Conservation (phyloP, 2,113 vertebrate genomes). For the Galbula dea region DNA sequence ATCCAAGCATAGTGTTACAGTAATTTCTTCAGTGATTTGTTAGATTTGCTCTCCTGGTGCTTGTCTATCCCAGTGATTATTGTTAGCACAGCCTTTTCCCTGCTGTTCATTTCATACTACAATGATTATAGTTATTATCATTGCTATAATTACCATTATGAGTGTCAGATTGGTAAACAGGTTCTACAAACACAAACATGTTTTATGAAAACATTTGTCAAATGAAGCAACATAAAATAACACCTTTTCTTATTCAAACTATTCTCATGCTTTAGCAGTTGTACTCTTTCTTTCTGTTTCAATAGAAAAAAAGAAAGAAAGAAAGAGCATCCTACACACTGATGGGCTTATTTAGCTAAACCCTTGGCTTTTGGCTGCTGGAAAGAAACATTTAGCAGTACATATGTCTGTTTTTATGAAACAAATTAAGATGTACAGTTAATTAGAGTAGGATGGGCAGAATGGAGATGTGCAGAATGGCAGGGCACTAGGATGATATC, state of each 20-base stretch:
- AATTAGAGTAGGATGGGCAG: background rate
- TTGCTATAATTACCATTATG: slow-evolving; percentile 6
- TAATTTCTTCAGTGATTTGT: slow-evolving; percentile 28
- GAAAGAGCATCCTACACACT: background rate
- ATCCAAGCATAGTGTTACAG: background rate
- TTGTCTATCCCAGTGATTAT: background rate
- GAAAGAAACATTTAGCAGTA: background rate
- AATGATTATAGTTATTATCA: slow-evolving; percentile 36
- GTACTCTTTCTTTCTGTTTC: background rate
- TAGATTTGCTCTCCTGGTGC: background rate
- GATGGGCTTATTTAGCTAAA: background rate
- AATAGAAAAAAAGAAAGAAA: background rate
- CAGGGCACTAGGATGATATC: background rate
- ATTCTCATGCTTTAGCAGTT: background rate
- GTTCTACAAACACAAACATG: slow-evolving; percentile 4
- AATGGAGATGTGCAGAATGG: background rate
- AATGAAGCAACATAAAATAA: background rate
- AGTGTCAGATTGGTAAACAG: slow-evolving; percentile 11
- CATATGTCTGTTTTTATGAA: background rate
- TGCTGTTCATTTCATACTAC: slow-evolving; percentile 30
- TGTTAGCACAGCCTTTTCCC: background rate
- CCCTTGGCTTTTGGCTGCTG: background rate
- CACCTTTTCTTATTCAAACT: background rate
- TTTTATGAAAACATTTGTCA: background rate
- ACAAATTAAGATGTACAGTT: background rate